Conservation (phyloP, 2,888 invertebrate species). For the Helicoverpa assulta region DNA sequence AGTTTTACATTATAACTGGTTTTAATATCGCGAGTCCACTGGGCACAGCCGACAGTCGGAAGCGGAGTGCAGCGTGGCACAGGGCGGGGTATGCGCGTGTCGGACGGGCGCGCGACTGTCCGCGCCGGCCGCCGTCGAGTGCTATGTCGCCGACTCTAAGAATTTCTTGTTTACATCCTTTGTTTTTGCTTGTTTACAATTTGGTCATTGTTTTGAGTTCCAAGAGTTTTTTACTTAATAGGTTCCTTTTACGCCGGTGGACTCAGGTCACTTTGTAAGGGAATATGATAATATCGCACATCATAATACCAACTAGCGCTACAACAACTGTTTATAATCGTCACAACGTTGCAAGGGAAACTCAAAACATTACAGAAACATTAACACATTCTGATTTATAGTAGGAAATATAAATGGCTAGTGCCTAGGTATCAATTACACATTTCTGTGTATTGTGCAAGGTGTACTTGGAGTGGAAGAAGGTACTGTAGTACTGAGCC, state of each 20-base stretch:
- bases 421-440: background rate
- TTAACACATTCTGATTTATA: background rate
- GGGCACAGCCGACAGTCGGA: slow-evolving; percentile 17
- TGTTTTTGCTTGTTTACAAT: slow-evolving; percentile 64
- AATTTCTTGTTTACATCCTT: slow-evolving; percentile 69
- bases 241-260: slow-evolving; percentile 10
- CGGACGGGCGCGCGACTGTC: slow-evolving; percentile 38
- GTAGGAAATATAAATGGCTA: background rate
- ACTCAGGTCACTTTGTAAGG: background rate
- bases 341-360: background rate
- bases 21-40: slow-evolving; percentile 3
- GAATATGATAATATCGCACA: background rate
- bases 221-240: slow-evolving; percentile 55
- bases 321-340: background rate
- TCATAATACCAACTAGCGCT: background rate
- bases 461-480: slow-evolving; percentile 6
- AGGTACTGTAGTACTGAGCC: slow-evolving; percentile 8
- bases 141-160: slow-evolving; percentile 53
- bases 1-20: background rate
- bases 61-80: background rate
- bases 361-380: background rate
- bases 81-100: slow-evolving; percentile 33
- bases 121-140: slow-evolving; percentile 3
- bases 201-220: slow-evolving; percentile 69
- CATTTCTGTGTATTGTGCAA: slow-evolving; percentile 27